Percentiles rank a stretch among this genome's conserved stretches.
Conservation (phyloP, 2,888 invertebrate genomes). For the Odontothrips loti region DNA sequence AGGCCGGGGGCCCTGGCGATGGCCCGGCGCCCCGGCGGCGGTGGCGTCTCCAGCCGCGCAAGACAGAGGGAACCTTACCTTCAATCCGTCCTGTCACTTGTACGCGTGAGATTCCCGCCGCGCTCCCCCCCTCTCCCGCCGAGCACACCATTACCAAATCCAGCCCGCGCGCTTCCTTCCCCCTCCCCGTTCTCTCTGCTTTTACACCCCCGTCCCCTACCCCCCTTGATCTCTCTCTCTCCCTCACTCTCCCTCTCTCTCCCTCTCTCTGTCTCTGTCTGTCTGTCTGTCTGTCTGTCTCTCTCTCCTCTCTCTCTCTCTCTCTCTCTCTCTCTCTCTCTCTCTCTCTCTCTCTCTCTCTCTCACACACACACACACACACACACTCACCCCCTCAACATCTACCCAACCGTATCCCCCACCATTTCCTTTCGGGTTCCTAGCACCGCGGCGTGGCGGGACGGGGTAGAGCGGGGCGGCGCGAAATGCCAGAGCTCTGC, state of each 20-base stretch:
- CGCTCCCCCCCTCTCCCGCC: neutral
- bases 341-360: too few relatives aligned
- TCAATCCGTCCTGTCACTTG: constrained; percentile 20
- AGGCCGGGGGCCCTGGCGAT: neutral
- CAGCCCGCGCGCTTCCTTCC: neutral
- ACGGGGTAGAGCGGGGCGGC: neutral
- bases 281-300: too few relatives aligned
- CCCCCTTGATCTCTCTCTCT: too few relatives aligned
- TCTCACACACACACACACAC: too few relatives aligned
- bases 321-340: too few relatives aligned
- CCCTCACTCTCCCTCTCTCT: too few relatives aligned
- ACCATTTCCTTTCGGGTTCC: constrained; percentile 1
- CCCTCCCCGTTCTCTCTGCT: neutral
- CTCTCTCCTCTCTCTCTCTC: too few relatives aligned
- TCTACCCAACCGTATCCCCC: neutral
- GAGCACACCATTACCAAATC: neutral
- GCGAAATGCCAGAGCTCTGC: constrained; percentile 23
- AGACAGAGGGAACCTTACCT: neutral
- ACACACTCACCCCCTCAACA: too few relatives aligned
- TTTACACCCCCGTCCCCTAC: too few relatives aligned
- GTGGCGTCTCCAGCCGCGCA: too few relatives aligned
- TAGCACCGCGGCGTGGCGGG: neutral
- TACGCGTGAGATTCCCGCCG: neutral
- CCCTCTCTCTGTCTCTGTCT: too few relatives aligned
- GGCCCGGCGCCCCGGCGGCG: too few relatives aligned